Evolutionary conservation across 1,140 invertebrate genomes (phyloP), one percentile per base, ranked within the genome.

Genomic region (Onthophagus taurus): DNA sequence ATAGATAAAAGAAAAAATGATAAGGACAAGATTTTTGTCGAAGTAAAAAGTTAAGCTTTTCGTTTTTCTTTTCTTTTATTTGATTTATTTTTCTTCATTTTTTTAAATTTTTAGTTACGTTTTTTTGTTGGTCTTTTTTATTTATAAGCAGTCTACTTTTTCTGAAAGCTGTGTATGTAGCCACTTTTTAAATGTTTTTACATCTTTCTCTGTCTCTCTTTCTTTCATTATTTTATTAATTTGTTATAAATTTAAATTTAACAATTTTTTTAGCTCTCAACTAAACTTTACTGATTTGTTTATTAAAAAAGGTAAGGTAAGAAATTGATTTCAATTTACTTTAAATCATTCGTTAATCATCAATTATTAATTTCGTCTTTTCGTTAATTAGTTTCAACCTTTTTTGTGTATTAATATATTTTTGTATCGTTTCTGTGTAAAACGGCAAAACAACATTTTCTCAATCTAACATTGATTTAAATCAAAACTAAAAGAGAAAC

Each of bases 401-500:
- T n/a, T n/a, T n/a, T n/a, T n/a, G n/a, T n/a, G n/a, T n/a, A n/a
- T n/a, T n/a, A n/a, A n/a, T n/a, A n/a, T n/a, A n/a, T n/a, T n/a
- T n/a, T n/a, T n/a, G n/a, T n/a, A n/a, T n/a, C n/a, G n/a, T n/a
- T n/a, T n/a, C n/a, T n/a, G n/a, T n/a, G n/a, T n/a, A n/a, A n/a
- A n/a, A n/a, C n/a, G n/a, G n/a, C n/a, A n/a, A n/a, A n/a, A n/a
- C n/a, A n/a, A n/a, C n/a, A n/a, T n/a, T n/a, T n/a, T n/a, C n/a
- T n/a, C n/a, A n/a, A n/a, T n/a, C n/a, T n/a, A n/a, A n/a, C n/a
- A n/a, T n/a, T n/a, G n/a, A n/a, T n/a, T n/a, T n/a, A n/a, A n/a
- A n/a, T n/a, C n/a, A n/a, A n/a, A n/a, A n/a, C n/a, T n/a, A 41
- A 6, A 29, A 41, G 13, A 41, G 8, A n/a, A 24, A 41, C 21